Evolutionary conservation across 2,113 vertebrate species (phyloP).

Genomic region (Amphiprion percula): DNA sequence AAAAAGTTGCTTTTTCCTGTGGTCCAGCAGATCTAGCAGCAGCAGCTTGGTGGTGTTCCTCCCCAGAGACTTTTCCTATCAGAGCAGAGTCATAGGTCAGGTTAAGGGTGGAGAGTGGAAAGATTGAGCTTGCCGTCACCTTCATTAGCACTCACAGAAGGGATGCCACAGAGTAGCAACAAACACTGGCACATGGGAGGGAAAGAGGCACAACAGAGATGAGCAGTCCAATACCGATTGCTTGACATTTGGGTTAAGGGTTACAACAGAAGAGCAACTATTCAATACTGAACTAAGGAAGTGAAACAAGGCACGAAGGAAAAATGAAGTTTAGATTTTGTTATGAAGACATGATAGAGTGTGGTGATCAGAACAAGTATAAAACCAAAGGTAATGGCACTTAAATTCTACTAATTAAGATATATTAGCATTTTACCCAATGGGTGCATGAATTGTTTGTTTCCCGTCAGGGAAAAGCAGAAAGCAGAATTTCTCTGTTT

Average conservation of each 20-base stretch:
- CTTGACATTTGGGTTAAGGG: conserved; percentile 12
- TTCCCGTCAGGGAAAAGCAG: conserved; percentile 2
- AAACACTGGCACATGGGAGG: conserved; percentile 26
- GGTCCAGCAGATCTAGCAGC: conserved; percentile 35
- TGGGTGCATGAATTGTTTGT: conserved; percentile 13
- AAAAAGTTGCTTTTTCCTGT: conserved; percentile 35
- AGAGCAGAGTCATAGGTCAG: conserved; percentile 53
- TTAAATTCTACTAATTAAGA: not conserved
- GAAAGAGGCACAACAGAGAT: conserved; percentile 31
- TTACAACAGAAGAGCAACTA: conserved; percentile 9
- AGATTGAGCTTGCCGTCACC: conserved; percentile 48
- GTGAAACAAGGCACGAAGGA: not conserved
- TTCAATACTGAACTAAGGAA: not conserved
- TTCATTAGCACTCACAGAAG: conserved; percentile 48
- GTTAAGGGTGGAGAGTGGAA: conserved; percentile 32
- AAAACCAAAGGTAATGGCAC: not conserved
- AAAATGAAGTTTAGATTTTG: not conserved
- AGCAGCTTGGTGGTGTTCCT: conserved; percentile 54
- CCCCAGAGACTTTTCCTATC: conserved; percentile 41
- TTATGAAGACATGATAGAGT: not conserved
- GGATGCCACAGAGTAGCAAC: conserved; percentile 29
- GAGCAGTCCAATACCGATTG: conserved; percentile 4
- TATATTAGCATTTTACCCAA: not conserved
- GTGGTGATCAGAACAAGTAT: not conserved
- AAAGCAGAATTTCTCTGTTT: conserved; percentile 1